A percentile compares a stretch with the other conserved stretches of the same genome.
phyloP scores from a whole-genome alignment of 2,797 vertebrate species.

The Arremon aurantiirostris region DNA sequence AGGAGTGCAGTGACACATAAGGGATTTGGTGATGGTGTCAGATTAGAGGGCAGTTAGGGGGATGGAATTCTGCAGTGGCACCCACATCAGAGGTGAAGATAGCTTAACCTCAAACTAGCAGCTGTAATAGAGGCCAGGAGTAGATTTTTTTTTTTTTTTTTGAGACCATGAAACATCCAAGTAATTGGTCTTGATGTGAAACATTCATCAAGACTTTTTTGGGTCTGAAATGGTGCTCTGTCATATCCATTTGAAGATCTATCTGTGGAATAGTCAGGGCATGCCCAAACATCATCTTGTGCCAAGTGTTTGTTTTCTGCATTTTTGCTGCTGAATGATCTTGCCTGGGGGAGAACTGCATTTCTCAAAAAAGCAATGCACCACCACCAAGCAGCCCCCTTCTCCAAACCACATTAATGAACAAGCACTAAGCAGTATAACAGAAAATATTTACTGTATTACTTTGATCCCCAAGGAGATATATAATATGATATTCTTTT shows the following conservation, averaged over 20 bases:
- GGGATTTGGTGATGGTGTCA: not conserved
- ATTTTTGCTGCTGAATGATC: not conserved
- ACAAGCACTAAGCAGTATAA: not conserved
- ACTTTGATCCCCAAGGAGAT: not conserved
- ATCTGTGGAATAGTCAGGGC: not conserved
- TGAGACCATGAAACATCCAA: not conserved
- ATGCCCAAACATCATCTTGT: not conserved
- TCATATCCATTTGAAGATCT: not conserved
- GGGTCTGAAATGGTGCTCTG: not conserved
- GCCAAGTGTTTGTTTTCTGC: not conserved
- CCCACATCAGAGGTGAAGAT: not conserved
- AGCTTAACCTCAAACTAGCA: not conserved
- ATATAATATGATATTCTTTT: not conserved
- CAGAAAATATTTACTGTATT: constrained; percentile 5
- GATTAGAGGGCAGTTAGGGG: not conserved
- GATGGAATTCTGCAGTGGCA: not conserved
- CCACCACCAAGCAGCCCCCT: not conserved
- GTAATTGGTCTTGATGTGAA: not conserved
- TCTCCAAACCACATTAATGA: not conserved
- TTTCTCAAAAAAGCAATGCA: not conserved
- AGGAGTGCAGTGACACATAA: not conserved
- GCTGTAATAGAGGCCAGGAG: not conserved
- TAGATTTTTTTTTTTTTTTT: not conserved
- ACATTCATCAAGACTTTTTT: not conserved
- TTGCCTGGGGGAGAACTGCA: not conserved